Evolutionary conservation across 1,140 invertebrate genomes (phyloP), one percentile per base, ranked within the genome.

Genomic region (Anastatus disparis): DNA sequence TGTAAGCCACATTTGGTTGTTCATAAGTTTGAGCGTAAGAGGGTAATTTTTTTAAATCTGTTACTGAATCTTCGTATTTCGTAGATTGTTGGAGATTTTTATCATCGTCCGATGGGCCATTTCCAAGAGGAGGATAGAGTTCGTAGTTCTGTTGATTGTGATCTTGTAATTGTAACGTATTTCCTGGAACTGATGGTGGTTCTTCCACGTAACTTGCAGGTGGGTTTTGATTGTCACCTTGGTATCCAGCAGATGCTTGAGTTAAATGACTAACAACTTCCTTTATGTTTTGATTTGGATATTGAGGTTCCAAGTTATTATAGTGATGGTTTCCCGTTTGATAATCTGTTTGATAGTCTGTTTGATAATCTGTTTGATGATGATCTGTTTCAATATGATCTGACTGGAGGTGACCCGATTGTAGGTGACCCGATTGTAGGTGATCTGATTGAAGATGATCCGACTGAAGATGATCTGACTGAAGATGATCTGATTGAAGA

Each of bases 111-210:
- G 20, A 0, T 12, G 68, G 59, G 8, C 20, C 35, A 10, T 27
- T 64, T 26, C 52, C 50, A 8, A 71, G 42, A 42, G 69, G 50
- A 8, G 61, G 61, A 50, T 71, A 65, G 2, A 71, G 22, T 6
- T 64, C 48, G 58, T 70, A 29, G 27, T 17, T 71, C 9, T 26
- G 52, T 15, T 58, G 40, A 17, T 71, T 71, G 24, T 64, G 12
- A 7, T 58, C 38, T 40, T 63, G 24, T 20, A 71, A 13, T 44
- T 58, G 52, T 10, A 64, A 48, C 7, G 22, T 9, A 29, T 48
- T 64, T 8, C 8, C 12, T 6, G 69, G 48, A 3, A 71, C 22
- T 0, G 27, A 7, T 3, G 38, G 20, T 1, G 8, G 8, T 24
- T 38, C 27, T 24, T 64, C 50, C 2, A 27, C 13, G 0, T 42